These are phyloP conservation scores for Agonopterix arenella DNA, from an alignment of 2,888 invertebrate genomes.

Conservation along the genomic window DNA sequence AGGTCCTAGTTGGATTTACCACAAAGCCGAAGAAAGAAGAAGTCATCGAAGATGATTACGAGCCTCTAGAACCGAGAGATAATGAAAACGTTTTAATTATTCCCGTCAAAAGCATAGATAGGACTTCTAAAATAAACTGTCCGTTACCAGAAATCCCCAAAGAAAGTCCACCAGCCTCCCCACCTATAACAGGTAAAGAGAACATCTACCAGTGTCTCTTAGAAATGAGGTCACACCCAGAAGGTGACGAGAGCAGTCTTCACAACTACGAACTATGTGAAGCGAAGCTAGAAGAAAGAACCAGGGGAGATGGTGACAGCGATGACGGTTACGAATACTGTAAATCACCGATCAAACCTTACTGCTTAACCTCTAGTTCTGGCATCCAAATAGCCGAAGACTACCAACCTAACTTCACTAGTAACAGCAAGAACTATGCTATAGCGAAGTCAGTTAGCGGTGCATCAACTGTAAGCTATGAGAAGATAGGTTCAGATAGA, in stretches of 20 bases:
- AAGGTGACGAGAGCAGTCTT: conserved; percentile 66
- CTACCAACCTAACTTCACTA: conserved; percentile 49
- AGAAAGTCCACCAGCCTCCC: conserved; percentile 19
- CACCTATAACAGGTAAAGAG: conserved; percentile 29
- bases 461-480: conserved; percentile 62
- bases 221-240: conserved; percentile 68
- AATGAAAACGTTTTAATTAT: conserved; percentile 49
- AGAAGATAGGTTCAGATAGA: conserved; percentile 66
- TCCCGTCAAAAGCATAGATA: conserved; percentile 46
- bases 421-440: conserved; percentile 48
- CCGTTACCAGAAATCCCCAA: conserved; percentile 71
- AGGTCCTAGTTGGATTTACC: conserved; percentile 53
- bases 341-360: conserved; percentile 63
- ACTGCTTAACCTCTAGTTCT: conserved; percentile 57
- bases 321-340: conserved; percentile 73
- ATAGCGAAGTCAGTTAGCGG: conserved; percentile 67
- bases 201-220: conserved; percentile 66
- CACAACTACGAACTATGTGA: conserved; percentile 75
- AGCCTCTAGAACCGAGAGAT: conserved; percentile 58
- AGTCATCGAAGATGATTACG: conserved; percentile 61
- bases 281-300: conserved; percentile 57
- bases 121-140: conserved; percentile 61
- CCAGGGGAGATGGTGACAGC: conserved; percentile 64
- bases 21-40: conserved; percentile 37
- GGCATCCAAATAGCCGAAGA: conserved; percentile 74